A percentile compares a stretch with the other conserved stretches of the same genome.
Evolutionary conservation across 2,113 vertebrate species (phyloP).

Genomic region (Girardinichthys multiradiatus): DNA sequence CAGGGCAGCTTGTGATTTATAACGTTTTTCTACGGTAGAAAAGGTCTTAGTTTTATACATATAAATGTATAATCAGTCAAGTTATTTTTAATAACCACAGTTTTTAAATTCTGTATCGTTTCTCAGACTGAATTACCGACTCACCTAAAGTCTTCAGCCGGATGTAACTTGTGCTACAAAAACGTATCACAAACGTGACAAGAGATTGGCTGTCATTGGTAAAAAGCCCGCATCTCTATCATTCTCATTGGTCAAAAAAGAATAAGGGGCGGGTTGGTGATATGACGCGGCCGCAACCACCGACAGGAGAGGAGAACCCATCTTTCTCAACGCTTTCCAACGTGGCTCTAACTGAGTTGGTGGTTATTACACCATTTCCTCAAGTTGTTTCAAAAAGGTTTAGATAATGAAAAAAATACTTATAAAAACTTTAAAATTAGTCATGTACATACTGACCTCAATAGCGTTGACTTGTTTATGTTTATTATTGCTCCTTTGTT

Average conservation of each 20-base stretch:
- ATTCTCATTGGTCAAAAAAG: slow-evolving; percentile 38
- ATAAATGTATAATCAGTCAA: accelerated
- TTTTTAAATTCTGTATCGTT: slow-evolving; percentile 23
- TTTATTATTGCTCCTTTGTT: no score
- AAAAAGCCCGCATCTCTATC: slow-evolving; percentile 5
- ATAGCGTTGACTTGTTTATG: neutral
- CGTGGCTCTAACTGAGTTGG: slow-evolving; percentile 38
- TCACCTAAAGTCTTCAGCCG: slow-evolving; percentile 66
- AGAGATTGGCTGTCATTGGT: slow-evolving; percentile 50
- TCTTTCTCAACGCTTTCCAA: slow-evolving; percentile 25
- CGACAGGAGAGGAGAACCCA: neutral
- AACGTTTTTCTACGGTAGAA: neutral
- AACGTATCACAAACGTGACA: slow-evolving; percentile 38
- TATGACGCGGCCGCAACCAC: slow-evolving; percentile 38
- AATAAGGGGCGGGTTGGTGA: accelerated
- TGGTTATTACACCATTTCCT: neutral
- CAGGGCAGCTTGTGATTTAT: neutral
- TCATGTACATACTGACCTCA: neutral
- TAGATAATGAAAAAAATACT: neutral
- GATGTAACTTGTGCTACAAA: slow-evolving; percentile 54
- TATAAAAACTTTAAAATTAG: neutral
- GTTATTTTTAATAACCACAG: slow-evolving; percentile 5
- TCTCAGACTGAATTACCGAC: slow-evolving; percentile 47
- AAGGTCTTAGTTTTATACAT: accelerated
- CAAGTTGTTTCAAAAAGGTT: neutral